Evolutionary conservation across 2,888 invertebrate species (phyloP).

Genomic region (Noctua fimbriata): DNA sequence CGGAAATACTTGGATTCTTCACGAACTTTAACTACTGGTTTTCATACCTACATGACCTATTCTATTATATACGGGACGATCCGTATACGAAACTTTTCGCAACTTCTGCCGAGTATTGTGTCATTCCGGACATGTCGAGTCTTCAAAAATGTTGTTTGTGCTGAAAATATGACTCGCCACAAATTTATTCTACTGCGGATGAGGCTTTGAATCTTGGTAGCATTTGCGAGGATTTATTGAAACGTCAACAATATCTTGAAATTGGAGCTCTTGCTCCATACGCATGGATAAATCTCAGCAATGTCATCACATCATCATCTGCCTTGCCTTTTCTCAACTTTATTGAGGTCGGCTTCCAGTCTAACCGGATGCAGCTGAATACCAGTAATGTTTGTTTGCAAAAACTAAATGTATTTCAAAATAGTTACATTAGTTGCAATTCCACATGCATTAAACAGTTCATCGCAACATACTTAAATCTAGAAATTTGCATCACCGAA

Average conservation of each 20-base stretch:
- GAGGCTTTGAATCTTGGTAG: not conserved
- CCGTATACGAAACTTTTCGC: too few relatives aligned
- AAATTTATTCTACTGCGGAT: not conserved
- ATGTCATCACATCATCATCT: not conserved
- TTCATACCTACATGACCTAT: not conserved
- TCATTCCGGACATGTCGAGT: not conserved
- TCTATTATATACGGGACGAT: not conserved
- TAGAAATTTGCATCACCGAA: not conserved
- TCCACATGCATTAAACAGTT: conserved; percentile 17
- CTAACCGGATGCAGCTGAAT: not conserved
- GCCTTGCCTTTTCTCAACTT: not conserved
- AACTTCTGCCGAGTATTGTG: not conserved
- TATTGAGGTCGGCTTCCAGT: too few relatives aligned
- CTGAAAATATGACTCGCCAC: not conserved
- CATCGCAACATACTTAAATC: conserved; percentile 17
- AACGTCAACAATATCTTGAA: not conserved
- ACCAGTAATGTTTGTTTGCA: not conserved
- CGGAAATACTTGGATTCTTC: not conserved
- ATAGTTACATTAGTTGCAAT: not conserved
- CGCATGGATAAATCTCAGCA: not conserved
- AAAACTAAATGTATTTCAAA: conserved; percentile 14
- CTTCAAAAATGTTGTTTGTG: not conserved
- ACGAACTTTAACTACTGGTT: not conserved
- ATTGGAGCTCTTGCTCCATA: not conserved
- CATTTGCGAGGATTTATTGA: not conserved